A percentile compares a stretch with the other conserved stretches of the same genome.
Conservation (phyloP, 2,797 vertebrate genomes). For the Xenopus petersii region DNA sequence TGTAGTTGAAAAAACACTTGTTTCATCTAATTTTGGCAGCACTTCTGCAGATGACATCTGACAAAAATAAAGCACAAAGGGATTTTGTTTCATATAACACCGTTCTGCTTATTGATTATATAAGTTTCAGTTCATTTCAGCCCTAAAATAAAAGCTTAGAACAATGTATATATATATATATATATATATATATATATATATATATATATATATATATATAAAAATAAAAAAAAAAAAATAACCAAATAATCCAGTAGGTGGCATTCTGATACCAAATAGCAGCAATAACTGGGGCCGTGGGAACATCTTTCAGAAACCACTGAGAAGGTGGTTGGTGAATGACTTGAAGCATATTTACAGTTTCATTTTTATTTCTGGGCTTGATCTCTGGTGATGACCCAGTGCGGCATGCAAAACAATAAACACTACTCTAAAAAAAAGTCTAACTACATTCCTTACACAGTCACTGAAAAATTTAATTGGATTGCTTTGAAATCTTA, state of each 20-base stretch:
- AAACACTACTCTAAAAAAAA: constrained; percentile 32
- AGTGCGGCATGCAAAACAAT: constrained; percentile 40
- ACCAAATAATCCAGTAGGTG: constrained; percentile 64
- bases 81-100: too few species aligned
- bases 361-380: constrained; percentile 56
- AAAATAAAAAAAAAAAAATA: background rate
- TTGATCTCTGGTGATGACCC: constrained; percentile 63
- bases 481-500: background rate
- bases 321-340: constrained; percentile 61
- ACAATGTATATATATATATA: background rate
- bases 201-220: too few species aligned
- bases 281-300: constrained; percentile 27
- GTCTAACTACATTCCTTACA: constrained; percentile 11
- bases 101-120: too few species aligned
- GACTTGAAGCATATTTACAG: constrained; percentile 64
- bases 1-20: too few species aligned
- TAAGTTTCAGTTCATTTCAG: too few species aligned
- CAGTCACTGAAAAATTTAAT: background rate
- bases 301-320: constrained; percentile 40
- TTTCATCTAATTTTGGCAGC: too few species aligned
- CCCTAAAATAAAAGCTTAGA: too few species aligned
- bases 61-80: too few species aligned
- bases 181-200: background rate
- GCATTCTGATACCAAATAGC: constrained; percentile 65
- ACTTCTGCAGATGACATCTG: too few species aligned